phyloP scores from a whole-genome alignment of 2,797 vertebrate species.

The Brachymystax lenok region DNA sequence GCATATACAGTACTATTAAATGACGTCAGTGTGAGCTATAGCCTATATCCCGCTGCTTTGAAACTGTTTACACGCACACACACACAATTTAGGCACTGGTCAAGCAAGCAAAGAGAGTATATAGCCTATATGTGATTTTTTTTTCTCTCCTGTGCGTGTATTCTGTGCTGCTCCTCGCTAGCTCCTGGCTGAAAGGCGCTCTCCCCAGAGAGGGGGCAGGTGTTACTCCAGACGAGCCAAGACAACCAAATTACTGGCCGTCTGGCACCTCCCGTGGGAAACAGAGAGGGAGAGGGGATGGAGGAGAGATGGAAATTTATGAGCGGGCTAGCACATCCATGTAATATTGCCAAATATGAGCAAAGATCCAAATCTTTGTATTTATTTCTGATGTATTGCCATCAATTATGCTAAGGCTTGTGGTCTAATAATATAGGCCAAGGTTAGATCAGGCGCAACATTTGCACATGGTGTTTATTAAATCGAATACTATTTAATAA shows the following conservation, averaged over 20 bases:
- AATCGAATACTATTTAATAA: not conserved
- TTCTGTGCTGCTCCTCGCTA: constrained; percentile 45
- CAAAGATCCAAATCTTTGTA: constrained; percentile 72
- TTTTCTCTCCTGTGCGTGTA: constrained; percentile 41
- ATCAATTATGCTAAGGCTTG: constrained; percentile 47
- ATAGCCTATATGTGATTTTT: constrained; percentile 39
- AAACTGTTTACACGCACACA: constrained; percentile 15
- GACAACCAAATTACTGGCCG: constrained; percentile 99
- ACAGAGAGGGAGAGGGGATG: constrained; percentile 42
- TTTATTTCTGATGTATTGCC: constrained; percentile 52
- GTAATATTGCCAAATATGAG: constrained; percentile 70
- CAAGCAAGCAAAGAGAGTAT: constrained; percentile 4
- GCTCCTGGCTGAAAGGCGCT: constrained; percentile 78
- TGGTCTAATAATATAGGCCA: constrained; percentile 17
- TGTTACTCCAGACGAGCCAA: constrained; percentile 99
- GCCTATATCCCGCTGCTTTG: not conserved
- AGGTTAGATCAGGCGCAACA: not conserved
- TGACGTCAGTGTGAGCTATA: not conserved
- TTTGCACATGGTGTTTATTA: not conserved
- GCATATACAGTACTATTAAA: constrained; percentile 1
- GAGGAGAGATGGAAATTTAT: constrained; percentile 72
- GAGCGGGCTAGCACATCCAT: constrained; percentile 63
- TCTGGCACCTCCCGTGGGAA: constrained; percentile 98
- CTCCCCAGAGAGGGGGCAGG: constrained; percentile 95
- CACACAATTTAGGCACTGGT: not conserved